phyloP scores from a whole-genome alignment of 2,888 invertebrate species.

The Callimorpha dominula region DNA sequence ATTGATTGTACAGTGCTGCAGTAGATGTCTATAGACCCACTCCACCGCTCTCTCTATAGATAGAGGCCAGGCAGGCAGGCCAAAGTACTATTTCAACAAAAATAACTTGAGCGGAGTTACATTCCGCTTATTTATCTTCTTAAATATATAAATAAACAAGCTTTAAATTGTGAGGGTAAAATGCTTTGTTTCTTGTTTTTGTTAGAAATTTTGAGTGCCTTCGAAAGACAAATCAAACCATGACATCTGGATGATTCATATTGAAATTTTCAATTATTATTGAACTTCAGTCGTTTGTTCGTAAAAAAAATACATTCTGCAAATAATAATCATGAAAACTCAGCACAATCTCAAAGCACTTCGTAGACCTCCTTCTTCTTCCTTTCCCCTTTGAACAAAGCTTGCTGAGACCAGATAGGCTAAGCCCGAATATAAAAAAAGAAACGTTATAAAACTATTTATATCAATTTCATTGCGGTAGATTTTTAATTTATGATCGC shows the following conservation, averaged over 20 bases:
- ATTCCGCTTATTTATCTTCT: not conserved
- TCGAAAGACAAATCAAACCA: no score
- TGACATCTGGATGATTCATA: not conserved
- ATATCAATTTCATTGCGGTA: slow-evolving; percentile 21
- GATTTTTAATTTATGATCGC: slow-evolving; percentile 22
- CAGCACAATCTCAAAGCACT: not conserved
- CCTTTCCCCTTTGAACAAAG: no score
- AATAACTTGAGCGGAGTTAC: not conserved
- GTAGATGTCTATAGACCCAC: no score
- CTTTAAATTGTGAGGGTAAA: not conserved
- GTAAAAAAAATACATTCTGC: not conserved
- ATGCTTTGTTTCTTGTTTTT: not conserved
- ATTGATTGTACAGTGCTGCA: no score
- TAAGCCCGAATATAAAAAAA: not conserved
- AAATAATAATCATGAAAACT: not conserved
- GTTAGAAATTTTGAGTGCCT: not conserved
- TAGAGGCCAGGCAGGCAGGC: not conserved
- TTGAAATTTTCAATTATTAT: not conserved
- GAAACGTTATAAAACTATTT: slow-evolving; percentile 24
- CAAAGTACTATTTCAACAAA: not conserved
- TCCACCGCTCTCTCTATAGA: not conserved
- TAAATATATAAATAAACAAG: not conserved
- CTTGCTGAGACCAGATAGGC: not conserved
- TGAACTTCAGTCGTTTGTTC: no score
- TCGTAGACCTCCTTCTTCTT: not conserved